Evolutionary conservation across 2,113 vertebrate species (phyloP), one percentile per base, ranked within the genome.

Genomic region (Vidua chalybeata): DNA sequence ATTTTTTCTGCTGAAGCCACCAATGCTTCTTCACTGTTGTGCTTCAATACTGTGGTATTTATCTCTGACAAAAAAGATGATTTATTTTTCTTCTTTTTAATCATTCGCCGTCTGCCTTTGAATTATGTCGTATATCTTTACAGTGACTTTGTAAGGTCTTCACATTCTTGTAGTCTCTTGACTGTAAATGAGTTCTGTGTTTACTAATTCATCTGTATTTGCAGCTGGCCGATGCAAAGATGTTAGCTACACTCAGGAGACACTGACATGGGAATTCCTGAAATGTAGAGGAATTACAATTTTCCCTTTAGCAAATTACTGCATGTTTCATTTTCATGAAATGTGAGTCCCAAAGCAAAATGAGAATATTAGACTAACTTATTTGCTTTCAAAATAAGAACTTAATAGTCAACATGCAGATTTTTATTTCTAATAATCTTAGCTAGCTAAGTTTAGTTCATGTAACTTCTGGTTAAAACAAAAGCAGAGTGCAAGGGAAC

Each of bases 191-290:
- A 85, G 35, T 41, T 85, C 30, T 66, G 7, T 85, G 48, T 85
- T 83, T 83, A 86, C 72, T 73, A 80, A 82, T 87, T 93, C 54
- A 77, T 93, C 71, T 90, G 85, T 87, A 94, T 93, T 95, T 96
- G 87, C 55, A 94, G 54, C 66, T 77, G 66, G 58, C 67, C 87
- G 89, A 74, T 79, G 66, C 37, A 69, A 94, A 92, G 91, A 96
- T 49, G 46, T 87, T 76, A 91, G 54, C 54, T 89, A 76, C 39
- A 46, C 71, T 73, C 87, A 39, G 31, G 62, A 89, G 74, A 94
- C 18, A 63, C 15, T 79, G 78, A 79, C 51, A 85, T 43, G 46
- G 68, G 74, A 91, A n/a, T 93, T 82, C 51, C 46, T 94, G 78
- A 94, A 95, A 89, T 48, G 21, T 19, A 93, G 33, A 94, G 27